Evolutionary conservation across 2,888 invertebrate genomes (phyloP).

Genomic region (Hirtodrosophila histrioides): DNA sequence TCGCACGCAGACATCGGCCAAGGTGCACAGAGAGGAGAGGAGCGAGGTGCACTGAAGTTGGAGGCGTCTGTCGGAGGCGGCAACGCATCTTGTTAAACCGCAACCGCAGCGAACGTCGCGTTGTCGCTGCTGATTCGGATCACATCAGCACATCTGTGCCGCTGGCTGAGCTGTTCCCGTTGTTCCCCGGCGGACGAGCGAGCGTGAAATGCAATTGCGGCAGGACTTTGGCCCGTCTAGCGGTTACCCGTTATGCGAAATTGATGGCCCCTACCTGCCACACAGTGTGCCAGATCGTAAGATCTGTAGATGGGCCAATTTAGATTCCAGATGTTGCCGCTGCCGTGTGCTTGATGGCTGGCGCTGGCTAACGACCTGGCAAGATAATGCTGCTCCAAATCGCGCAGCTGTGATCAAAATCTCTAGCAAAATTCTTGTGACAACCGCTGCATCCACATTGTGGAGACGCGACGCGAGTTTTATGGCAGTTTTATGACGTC

Average conservation of each 20-base stretch:
- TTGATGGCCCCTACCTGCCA: constrained; percentile 56
- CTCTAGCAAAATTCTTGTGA: background rate
- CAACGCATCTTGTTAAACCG: constrained; percentile 81
- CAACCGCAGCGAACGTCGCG: constrained; percentile 62
- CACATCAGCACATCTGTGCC: constrained; percentile 78
- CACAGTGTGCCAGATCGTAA: constrained; percentile 24
- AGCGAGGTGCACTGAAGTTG: constrained; percentile 18
- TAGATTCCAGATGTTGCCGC: constrained; percentile 70
- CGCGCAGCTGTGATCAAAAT: no score
- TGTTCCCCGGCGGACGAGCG: constrained; percentile 22
- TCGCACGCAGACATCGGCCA: constrained; percentile 55
- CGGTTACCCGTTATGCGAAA: constrained; percentile 73
- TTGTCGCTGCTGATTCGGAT: constrained; percentile 60
- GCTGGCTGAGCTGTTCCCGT: constrained; percentile 39
- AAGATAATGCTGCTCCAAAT: constrained; percentile 23
- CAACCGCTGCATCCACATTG: constrained; percentile 42
- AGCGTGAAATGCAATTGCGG: constrained; percentile 67
- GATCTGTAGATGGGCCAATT: constrained; percentile 71
- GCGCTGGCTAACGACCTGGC: constrained; percentile 35
- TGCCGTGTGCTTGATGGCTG: constrained; percentile 55
- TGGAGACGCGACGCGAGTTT: constrained; percentile 16
- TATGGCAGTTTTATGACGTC: constrained; percentile 48
- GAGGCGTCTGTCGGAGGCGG: constrained; percentile 76
- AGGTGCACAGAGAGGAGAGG: constrained; percentile 1
- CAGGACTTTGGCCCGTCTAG: constrained; percentile 55